Evolutionary conservation across 2,888 invertebrate species (phyloP).

Genomic region (Apodemia duryi): DNA sequence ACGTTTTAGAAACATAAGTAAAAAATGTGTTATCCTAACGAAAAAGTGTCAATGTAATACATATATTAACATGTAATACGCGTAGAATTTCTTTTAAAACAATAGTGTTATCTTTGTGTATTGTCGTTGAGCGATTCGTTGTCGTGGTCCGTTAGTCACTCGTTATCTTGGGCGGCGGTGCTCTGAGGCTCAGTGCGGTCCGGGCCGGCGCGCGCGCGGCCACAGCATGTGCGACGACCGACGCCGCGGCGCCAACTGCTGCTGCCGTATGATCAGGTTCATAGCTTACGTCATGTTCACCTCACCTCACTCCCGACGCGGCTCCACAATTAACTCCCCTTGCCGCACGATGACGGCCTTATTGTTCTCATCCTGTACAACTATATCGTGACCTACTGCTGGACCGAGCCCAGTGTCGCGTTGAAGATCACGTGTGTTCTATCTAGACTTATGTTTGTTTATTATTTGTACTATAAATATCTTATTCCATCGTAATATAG

Average conservation of each 20-base stretch:
- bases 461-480: too few relatives aligned
- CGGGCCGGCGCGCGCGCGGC: conserved; percentile 26
- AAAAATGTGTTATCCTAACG: too few relatives aligned
- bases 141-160: conserved; percentile 48
- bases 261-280: conserved; percentile 34
- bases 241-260: conserved; percentile 25
- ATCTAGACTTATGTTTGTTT: too few relatives aligned
- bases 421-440: too few relatives aligned
- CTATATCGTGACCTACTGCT: too few relatives aligned
- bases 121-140: conserved; percentile 32
- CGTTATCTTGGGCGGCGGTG: conserved; percentile 46
- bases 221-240: conserved; percentile 27
- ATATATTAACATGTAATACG: not conserved
- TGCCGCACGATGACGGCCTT: too few relatives aligned
- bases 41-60: too few relatives aligned
- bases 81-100: conserved; percentile 23
- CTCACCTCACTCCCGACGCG: not conserved
- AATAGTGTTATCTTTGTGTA: conserved; percentile 35
- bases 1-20: too few relatives aligned
- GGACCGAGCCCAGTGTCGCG: too few relatives aligned
- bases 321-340: too few relatives aligned
- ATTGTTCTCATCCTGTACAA: too few relatives aligned
- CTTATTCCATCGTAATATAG: too few relatives aligned
- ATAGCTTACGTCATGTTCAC: not conserved
- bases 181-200: conserved; percentile 33